Evolutionary conservation across 2,888 invertebrate genomes (phyloP).

Genomic region (Hyposoter dolosus): DNA sequence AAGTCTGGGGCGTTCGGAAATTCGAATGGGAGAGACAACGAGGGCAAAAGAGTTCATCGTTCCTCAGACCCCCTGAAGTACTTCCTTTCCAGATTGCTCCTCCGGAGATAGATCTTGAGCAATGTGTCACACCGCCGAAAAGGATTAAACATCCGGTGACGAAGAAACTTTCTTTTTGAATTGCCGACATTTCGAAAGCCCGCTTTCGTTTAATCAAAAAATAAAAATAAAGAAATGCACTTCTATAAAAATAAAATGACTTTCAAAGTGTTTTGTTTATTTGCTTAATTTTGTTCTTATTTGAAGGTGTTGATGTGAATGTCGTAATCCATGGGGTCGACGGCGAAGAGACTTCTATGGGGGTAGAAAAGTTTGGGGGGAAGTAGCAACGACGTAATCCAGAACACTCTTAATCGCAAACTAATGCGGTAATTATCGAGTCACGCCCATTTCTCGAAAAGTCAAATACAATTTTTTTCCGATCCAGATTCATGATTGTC

Average conservation of each 20-base stretch:
- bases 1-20: conserved; percentile 41
- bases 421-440: conserved; percentile 58
- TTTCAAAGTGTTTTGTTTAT: neutral
- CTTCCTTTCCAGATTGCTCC: conserved; percentile 64
- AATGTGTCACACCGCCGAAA: conserved; percentile 59
- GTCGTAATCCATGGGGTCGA: neutral
- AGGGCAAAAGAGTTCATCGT: conserved; percentile 31
- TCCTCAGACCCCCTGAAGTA: conserved; percentile 26
- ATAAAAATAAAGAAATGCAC: neutral
- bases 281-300: neutral
- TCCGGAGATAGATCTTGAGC: conserved; percentile 41
- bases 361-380: conserved; percentile 35
- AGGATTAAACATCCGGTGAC: conserved; percentile 69
- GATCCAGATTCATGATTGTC: neutral
- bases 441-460: conserved; percentile 47
- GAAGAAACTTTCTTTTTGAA: conserved; percentile 36
- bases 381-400: conserved; percentile 60
- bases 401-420: conserved; percentile 66
- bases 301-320: neutral
- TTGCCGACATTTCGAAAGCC: conserved; percentile 16
- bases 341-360: neutral
- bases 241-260: neutral
- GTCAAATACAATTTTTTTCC: conserved; percentile 14
- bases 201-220: neutral
- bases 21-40: conserved; percentile 6